Evolutionary conservation across 2,113 vertebrate species (phyloP).

Genomic region (Ophthalmolycus amberensis): DNA sequence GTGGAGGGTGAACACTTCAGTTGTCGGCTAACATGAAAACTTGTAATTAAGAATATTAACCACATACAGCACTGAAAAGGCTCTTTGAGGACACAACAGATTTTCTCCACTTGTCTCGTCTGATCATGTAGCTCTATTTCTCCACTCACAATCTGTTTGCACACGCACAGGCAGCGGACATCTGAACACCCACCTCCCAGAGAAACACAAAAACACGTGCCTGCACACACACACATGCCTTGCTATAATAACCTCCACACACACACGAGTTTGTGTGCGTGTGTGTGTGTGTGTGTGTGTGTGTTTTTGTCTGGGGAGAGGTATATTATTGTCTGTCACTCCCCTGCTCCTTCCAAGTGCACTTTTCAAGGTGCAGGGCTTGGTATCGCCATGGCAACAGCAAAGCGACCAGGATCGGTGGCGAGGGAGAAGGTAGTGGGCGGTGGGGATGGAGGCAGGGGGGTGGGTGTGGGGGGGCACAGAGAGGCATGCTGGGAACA

Average conservation of each 20-base stretch:
- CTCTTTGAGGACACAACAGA: conserved; percentile 47
- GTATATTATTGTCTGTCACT: conserved; percentile 78
- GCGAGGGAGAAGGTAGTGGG: conserved; percentile 48
- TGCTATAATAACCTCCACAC: conserved; percentile 72
- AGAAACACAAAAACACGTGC: conserved; percentile 45
- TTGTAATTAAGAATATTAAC: conserved; percentile 34
- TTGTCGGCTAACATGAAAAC: conserved; percentile 25
- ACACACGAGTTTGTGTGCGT: conserved; percentile 52
- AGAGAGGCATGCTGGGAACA: conserved; percentile 49
- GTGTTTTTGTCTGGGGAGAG: conserved; percentile 71
- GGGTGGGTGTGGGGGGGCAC: neutral
- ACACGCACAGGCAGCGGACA: conserved; percentile 65
- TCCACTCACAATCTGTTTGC: conserved; percentile 75
- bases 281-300: conserved; percentile 54
- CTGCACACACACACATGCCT: conserved; percentile 23
- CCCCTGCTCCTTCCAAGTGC: conserved; percentile 76
- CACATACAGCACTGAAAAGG: neutral
- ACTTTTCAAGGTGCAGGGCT: conserved; percentile 86
- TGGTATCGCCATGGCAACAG: conserved; percentile 86
- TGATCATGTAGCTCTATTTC: conserved; percentile 60
- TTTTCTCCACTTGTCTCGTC: conserved; percentile 60
- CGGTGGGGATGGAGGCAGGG: conserved; percentile 27
- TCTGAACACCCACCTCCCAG: conserved; percentile 67
- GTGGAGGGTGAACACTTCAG: conserved; percentile 15
- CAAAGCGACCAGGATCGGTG: conserved; percentile 69